Percentiles rank a stretch among this genome's conserved stretches.
Conservation (phyloP, 2,113 vertebrate genomes). For the Chiloscyllium plagiosum region DNA sequence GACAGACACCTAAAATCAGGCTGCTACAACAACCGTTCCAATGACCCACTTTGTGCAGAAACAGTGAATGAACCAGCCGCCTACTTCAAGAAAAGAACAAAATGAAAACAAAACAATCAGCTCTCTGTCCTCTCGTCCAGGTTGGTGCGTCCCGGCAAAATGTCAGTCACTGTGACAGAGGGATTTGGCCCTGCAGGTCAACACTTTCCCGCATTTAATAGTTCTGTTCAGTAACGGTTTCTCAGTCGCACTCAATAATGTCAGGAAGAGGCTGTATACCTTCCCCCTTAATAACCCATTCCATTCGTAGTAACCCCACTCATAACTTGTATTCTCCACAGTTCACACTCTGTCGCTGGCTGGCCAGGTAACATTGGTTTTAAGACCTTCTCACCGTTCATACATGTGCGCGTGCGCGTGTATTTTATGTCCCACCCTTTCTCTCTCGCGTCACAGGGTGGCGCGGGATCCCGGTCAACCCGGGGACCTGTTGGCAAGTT, state of each 20-base stretch:
- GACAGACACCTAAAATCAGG: too few species aligned
- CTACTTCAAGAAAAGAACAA: neutral
- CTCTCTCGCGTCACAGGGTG: conserved; percentile 47
- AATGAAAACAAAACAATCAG: neutral
- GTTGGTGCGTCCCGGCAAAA: neutral
- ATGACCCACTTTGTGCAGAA: neutral
- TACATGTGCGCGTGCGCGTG: conserved; percentile 36
- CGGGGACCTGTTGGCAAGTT: conserved; percentile 63
- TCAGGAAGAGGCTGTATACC: neutral
- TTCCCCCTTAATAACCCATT: neutral
- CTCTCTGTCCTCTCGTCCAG: neutral
- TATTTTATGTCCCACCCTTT: conserved; percentile 19
- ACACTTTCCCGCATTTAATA: neutral
- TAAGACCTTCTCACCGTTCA: conserved; percentile 18
- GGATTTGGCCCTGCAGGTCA: neutral
- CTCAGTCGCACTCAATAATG: conserved; percentile 2
- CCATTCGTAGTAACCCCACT: conserved; percentile 6
- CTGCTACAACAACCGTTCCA: neutral
- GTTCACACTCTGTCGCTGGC: neutral
- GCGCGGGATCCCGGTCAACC: conserved; percentile 62
- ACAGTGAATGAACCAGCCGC: neutral
- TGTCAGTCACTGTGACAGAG: too few species aligned
- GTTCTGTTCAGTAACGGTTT: neutral
- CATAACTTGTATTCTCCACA: neutral
- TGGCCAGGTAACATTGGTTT: neutral